These are phyloP conservation scores for Hyperoplus lanceolatus DNA, from an alignment of 2,797 vertebrate genomes.

Conservation along the genomic window DNA sequence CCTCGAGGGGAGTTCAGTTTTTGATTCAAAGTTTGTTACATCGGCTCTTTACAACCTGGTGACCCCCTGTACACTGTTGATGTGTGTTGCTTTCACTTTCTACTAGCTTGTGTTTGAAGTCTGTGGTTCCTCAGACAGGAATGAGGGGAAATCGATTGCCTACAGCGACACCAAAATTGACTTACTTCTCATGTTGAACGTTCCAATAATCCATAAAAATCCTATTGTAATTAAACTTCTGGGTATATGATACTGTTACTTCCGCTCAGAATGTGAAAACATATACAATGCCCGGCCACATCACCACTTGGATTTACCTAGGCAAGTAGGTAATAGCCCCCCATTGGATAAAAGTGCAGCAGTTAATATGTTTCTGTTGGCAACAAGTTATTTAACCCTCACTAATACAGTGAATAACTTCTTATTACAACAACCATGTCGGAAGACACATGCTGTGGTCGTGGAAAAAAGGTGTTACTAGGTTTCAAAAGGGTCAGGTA, in stretches of 20 bases:
- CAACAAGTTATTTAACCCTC: no score
- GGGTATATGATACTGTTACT: no score
- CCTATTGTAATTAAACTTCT: no score
- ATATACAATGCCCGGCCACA: background rate
- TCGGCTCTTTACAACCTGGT: constrained; percentile 28
- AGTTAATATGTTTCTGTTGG: no score
- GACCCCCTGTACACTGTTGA: background rate
- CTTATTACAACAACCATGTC: no score
- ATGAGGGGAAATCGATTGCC: background rate
- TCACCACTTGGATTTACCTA: no score
- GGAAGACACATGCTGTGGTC: no score
- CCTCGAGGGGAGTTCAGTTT: constrained; percentile 37
- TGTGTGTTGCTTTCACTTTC: constrained; percentile 52
- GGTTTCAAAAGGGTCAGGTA: no score
- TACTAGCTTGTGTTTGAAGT: background rate
- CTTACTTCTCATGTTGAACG: background rate
- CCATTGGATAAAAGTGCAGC: no score
- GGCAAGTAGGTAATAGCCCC: no score
- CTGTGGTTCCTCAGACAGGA: background rate
- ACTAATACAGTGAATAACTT: no score
- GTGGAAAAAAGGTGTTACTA: no score
- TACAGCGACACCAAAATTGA: background rate
- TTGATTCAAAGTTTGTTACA: constrained; percentile 48
- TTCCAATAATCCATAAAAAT: background rate
- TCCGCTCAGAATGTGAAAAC: background rate